Base-by-base conservation (phyloP, 2,797 vertebrate genomes). In the Anabacerthia variegaticeps region DNA sequence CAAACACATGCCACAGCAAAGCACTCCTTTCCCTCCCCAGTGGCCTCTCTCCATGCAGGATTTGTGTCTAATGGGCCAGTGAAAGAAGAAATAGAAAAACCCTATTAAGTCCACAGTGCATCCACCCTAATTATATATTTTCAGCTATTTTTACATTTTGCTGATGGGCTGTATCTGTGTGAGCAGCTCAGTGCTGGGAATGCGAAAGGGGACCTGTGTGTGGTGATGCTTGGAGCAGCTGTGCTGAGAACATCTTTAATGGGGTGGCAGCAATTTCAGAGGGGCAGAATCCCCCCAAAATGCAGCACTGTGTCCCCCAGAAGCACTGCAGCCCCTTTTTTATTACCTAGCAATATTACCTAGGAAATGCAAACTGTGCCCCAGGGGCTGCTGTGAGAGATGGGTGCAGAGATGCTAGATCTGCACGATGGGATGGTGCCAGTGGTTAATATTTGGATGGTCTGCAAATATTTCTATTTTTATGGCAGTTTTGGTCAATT, bases 71-170 rank as follows among this genome's bases (percentile, higher is more conserved):
- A 54, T 39, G 66, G 69, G 65, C 59, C 78, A 92, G 36, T 4
- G 1, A 92, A 89, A 56, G 72, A 86, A 81, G 76, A 93, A 91
- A 69, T 20, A 91, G 66, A 86, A 95, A 92, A 95, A 69, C 22
- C 37, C 46, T 48, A 59, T 76, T 83, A 95, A 93, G 95, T 82
- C 59, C 55, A 20, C 72, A 55, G 44, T 7, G 14, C 67, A 48
- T 55, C 69, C 56, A 81, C 48, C 52, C 81, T 92, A 92, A 95
- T 95, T 94, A 92, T 44, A 16, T 78, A 36, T 88, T 84, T 95
- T 41, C 28, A 49, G 87, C 80, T 96, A 89, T 94, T 96, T 96
- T 96, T 94, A 79, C 44, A 46, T 91, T 91, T 86, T 94, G 91
- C 85, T 95, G 92, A 94, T 83, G 76, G 46, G 58, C 44, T 86